A percentile compares a stretch with the other conserved stretches of the same genome.
Evolutionary conservation across 1,140 invertebrate genomes (phyloP).

Genomic region (Thaumatotibia leucotreta): DNA sequence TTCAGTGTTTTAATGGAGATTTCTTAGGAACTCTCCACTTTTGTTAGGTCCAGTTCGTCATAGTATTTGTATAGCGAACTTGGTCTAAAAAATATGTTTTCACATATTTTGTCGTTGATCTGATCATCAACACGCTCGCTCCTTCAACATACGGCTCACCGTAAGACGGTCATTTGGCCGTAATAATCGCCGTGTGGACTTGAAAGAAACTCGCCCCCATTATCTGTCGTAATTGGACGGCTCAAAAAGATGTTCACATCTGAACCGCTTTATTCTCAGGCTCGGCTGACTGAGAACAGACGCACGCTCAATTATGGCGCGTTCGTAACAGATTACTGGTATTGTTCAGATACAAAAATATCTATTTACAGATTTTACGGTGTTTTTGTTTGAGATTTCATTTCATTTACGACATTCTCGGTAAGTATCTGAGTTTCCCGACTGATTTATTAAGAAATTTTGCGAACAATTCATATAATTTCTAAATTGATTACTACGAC

Average conservation of each 20-base stretch:
- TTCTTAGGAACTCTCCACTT: too few species aligned
- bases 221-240: constrained; percentile 61
- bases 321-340: background rate
- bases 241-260: constrained; percentile 34
- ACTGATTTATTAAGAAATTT: too few species aligned
- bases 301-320: background rate
- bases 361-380: background rate
- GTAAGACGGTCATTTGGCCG: constrained; percentile 71
- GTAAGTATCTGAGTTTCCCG: too few species aligned
- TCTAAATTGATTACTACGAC: too few species aligned
- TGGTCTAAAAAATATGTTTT: too few species aligned
- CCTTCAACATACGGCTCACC: constrained; percentile 11
- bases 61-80: too few species aligned
- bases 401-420: too few species aligned
- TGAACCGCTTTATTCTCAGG: constrained; percentile 10
- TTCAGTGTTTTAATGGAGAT: too few species aligned
- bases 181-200: constrained; percentile 65
- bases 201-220: constrained; percentile 57
- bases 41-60: too few species aligned
- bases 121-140: background rate
- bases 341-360: background rate
- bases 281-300: background rate
- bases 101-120: too few species aligned
- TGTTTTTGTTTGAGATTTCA: background rate
- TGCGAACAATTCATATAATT: too few species aligned